Percentiles rank a stretch among this genome's conserved stretches.
These are phyloP conservation scores for Saccopteryx leptura DNA, from an alignment of 2,113 vertebrate genomes.

Conservation along the genomic window DNA sequence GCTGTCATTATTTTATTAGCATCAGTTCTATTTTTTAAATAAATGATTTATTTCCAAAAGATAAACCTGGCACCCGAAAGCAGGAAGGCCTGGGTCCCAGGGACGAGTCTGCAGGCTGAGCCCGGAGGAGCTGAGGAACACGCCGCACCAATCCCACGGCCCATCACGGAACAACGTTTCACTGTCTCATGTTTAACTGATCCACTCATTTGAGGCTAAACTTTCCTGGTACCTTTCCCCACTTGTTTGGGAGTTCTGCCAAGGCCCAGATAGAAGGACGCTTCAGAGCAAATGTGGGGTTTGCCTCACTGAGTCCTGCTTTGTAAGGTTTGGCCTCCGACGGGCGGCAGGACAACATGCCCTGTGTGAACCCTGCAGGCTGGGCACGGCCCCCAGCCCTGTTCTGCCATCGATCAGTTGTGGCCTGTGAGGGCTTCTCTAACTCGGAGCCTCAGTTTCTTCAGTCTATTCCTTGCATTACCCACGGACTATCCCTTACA, in stretches of 20 bases:
- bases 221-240: constrained; percentile 20
- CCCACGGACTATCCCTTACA: not conserved
- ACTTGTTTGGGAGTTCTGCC: constrained; percentile 51
- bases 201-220: constrained; percentile 54
- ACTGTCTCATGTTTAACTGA: constrained; percentile 23
- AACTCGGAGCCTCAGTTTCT: not conserved
- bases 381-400: not conserved
- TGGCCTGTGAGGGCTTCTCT: not conserved
- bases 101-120: not conserved
- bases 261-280: constrained; percentile 35
- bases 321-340: not conserved
- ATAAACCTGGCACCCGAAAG: not conserved
- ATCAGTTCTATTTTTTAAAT: not conserved
- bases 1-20: constrained; percentile 6
- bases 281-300: constrained; percentile 50
- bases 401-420: not conserved
- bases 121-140: not conserved
- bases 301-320: constrained; percentile 38
- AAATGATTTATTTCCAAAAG: not conserved
- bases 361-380: not conserved
- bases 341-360: not conserved
- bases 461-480: not conserved
- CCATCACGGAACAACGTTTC: not conserved
- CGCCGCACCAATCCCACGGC: fast-evolving
- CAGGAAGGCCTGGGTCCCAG: not conserved